Percentiles rank a stretch among this genome's conserved stretches.
These are phyloP conservation scores for Carollia perspicillata DNA, from an alignment of 2,113 vertebrate species.

Conservation along the genomic window DNA sequence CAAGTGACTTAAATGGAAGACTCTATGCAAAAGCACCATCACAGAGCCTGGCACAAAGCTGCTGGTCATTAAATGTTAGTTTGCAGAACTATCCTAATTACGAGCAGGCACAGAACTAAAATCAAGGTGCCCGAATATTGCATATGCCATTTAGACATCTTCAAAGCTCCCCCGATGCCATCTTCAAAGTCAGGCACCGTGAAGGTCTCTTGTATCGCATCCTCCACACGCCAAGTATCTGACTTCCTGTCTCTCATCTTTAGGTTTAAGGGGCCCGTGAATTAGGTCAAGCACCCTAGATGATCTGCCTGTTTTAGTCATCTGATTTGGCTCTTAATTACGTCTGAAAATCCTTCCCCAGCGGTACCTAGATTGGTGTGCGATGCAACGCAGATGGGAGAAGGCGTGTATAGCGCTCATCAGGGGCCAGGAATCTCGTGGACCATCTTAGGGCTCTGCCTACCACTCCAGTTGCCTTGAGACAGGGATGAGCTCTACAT, in stretches of 20 bases:
- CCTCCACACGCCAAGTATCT: background rate
- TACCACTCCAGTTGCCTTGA: background rate
- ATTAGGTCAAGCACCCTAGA: background rate
- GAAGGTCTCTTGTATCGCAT: background rate
- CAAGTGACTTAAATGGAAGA: background rate
- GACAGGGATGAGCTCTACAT: background rate
- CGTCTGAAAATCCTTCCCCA: background rate
- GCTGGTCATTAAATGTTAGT: background rate
- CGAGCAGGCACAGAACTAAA: background rate
- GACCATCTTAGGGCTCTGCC: background rate
- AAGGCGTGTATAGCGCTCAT: fast-evolving
- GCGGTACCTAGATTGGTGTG: background rate
- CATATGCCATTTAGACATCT: background rate
- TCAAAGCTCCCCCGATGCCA: background rate
- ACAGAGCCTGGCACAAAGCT: background rate
- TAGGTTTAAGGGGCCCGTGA: background rate
- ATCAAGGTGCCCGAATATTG: background rate
- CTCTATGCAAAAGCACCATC: background rate
- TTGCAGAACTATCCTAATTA: background rate
- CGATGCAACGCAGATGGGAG: background rate
- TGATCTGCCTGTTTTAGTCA: background rate
- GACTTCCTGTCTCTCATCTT: background rate
- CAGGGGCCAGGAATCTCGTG: background rate
- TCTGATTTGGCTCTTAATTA: background rate
- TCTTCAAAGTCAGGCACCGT: background rate